phyloP scores from a whole-genome alignment of 92 coral and sea anemone genomes.

The Desmophyllum pertusum region DNA sequence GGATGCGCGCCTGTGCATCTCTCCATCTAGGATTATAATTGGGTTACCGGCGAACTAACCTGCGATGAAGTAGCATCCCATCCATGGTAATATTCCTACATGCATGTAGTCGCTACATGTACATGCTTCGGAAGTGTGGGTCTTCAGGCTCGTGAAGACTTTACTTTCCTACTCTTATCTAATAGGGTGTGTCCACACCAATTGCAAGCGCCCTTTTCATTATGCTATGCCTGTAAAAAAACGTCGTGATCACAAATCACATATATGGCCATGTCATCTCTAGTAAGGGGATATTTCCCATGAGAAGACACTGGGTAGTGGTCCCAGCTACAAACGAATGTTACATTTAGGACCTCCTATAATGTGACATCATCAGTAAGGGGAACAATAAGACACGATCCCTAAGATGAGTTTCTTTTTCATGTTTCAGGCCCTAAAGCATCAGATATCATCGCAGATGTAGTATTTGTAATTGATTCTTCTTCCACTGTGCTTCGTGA shows the following conservation, averaged over 20 bases:
- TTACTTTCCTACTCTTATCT: too few relatives aligned
- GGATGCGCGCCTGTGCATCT: too few relatives aligned
- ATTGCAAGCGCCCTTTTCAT: neutral
- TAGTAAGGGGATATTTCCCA: neutral
- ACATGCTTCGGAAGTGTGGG: too few relatives aligned
- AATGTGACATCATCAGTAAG: neutral
- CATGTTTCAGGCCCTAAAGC: neutral
- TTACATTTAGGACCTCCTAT: neutral
- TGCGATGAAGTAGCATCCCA: too few relatives aligned
- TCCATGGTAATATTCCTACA: too few relatives aligned
- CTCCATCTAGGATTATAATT: too few relatives aligned
- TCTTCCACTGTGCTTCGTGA: slow-evolving; percentile 49
- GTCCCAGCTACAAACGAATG: neutral
- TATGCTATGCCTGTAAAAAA: neutral
- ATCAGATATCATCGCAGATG: slow-evolving; percentile 43
- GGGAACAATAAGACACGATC: too few relatives aligned
- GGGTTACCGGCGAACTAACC: too few relatives aligned
- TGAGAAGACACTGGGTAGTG: neutral
- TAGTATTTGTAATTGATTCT: slow-evolving; percentile 74
- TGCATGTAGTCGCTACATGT: too few relatives aligned
- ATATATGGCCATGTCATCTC: neutral
- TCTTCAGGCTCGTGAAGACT: too few relatives aligned
- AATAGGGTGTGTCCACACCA: neutral
- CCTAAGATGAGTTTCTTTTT: neutral
- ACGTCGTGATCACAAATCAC: neutral